phyloP scores from a whole-genome alignment of 2,113 vertebrate genomes.

The Arizona elegans region DNA sequence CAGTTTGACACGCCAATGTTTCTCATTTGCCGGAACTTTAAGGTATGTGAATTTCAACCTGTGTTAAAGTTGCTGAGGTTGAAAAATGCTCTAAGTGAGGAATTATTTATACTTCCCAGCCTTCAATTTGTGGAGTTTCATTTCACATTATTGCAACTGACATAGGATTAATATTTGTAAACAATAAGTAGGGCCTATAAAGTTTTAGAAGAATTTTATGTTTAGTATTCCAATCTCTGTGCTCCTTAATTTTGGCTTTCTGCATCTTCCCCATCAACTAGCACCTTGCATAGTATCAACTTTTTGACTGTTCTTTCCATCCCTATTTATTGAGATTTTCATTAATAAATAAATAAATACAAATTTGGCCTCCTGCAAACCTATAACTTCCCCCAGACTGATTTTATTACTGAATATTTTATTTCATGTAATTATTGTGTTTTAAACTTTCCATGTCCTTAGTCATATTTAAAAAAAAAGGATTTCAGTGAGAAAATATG shows the following conservation, averaged over 20 bases:
- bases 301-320: neutral
- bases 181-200: neutral
- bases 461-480: neutral
- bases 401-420: neutral
- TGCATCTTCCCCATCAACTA: neutral
- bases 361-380: neutral
- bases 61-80: neutral
- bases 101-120: neutral
- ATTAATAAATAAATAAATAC: neutral
- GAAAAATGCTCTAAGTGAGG: neutral
- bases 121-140: neutral
- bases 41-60: neutral
- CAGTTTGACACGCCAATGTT: neutral
- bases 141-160: neutral
- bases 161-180: neutral
- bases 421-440: neutral
- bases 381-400: neutral
- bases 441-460: neutral
- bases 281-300: neutral
- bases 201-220: neutral
- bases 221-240: neutral
- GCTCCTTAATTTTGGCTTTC: neutral
- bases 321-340: neutral
- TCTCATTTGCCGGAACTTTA: neutral
- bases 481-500: neutral